Base-by-base conservation (phyloP, 2,888 invertebrate genomes). In the Trachelus troglodyta region DNA sequence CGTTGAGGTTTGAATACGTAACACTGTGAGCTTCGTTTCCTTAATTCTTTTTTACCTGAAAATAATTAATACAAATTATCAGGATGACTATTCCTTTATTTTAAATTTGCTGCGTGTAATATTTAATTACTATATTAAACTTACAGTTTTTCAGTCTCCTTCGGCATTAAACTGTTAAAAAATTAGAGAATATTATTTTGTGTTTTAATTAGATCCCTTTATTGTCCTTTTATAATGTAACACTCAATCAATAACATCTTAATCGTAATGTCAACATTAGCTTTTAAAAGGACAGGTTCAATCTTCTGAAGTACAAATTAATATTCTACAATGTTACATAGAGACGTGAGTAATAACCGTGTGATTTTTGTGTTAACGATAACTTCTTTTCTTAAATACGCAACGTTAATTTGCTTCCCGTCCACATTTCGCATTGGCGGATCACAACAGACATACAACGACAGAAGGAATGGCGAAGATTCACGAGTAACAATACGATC, bases 211-310 rank as follows among this genome's bases (percentile, higher is more conserved):
- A 82, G 82, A 83, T 85, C 80, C 81, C 84, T 88, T 88, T 87
- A 88, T 88, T 88, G 87, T 87, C 86, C 84, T 84, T 85, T 86
- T 80, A 84, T 84, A 87, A 87, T 82, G 80, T 86, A 83, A 83
- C 83, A 82, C 85, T 87, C 87, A 87, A 85, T 88, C 82, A 85
- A 87, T 83, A 88, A 88, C 83, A 76, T 84, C 74, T 80, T 82
- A 84, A 86, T 80, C 78, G 81, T 81, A 79, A 79, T 83, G 83
- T 81, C 79, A 85, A 77, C 81, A 80, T 82, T 81, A 75, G 81
- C 80, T 81, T 75, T 79, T 83, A 84, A 83, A 83, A 83, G 83
- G 85, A 85, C 84, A 82, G 69, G 81, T 69, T 81, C 79, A 71
- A 78, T 71, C 74, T 81, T 76, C 77, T 80, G 71, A 78, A 79